Evolutionary conservation across 2,113 vertebrate species (phyloP), one percentile per base, ranked within the genome.

Genomic region (Orientallactaga bullata): DNA sequence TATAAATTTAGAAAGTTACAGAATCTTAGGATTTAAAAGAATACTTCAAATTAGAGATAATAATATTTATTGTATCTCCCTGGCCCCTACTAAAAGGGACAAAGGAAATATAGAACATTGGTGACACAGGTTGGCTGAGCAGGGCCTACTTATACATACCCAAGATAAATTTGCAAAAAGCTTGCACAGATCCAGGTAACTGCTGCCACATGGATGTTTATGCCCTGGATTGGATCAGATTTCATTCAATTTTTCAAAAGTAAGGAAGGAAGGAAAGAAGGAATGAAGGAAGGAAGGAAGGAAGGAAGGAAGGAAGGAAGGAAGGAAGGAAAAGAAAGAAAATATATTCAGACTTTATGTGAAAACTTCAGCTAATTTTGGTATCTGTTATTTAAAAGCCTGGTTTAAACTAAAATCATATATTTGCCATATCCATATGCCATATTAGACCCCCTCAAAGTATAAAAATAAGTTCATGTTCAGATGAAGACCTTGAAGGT

Each of bases 331-430:
- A 10, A 23, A 11, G 24, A 61, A 39, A 58, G 39, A 81, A 68
- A 55, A 5, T 1, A 84, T 42, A n/a, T 51, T 55, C n/a, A 72
- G 20, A 92, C 85, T 72, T 94, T 94, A 88, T 24, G 28, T 88
- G 39, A 78, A 72, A 68, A 42, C 0, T 78, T 83, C 35, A 55
- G 7, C 66, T 79, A 89, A 66, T 92, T 69, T 61, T 76, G 1
- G 77, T 76, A 2, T 65, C 47, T 81, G 63, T 39, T 82, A 4
- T 77, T 73, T 93, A 12, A 83, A 86, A 93, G 32, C 17, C 26
- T 51, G 26, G 0, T 51, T 4, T 60, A 87, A 77, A 42, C 15
- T n/a, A 60, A 93, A 42, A 30, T 37, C 32, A 65, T 39, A 15
- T 72, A 21, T 12, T 90, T 8, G 4, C 6, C 37, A 61, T 68